Base-by-base conservation (phyloP, 2,888 invertebrate genomes). In the Drosophila barbarae region DNA sequence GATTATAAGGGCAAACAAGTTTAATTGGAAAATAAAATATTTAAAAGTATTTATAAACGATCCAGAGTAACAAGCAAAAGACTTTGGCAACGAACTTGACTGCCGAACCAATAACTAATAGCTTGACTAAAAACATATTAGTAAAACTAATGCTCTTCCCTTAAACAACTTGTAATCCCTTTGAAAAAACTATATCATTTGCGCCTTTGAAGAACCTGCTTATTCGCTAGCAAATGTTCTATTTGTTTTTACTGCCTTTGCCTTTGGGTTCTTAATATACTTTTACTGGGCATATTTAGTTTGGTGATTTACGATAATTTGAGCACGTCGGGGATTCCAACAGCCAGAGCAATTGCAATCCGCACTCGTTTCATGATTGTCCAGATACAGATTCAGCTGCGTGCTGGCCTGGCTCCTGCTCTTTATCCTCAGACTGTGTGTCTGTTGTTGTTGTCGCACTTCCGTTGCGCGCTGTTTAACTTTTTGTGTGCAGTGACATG, bases 401-500 rank as follows among this genome's bases (percentile, higher is more conserved):
- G 7, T 21, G 26, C 34, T 28, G 8, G 23, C 23, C 8, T 15
- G 28, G 44, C n/a, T 32, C 10, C 34, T 35, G 46, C 15, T 13
- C 60, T 46, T 52, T 52, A 51, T 64, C 44, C 42, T 38, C 28
- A 38, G 38, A 21, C 53, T 53, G 64, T 53, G 65, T 23, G 39
- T 53, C 64, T 64, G 53, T 42, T 64, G 71, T 64, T 60, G 70
- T 67, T 75, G 80, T 69, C 80, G 83, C 75, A 84, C 83, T 84
- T 81, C 83, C 85, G 83, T 83, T 75, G 77, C 72, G 85, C 80
- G 60, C 85, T 81, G 85, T 84, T 81, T 84, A 83, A 79, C 85
- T 84, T 84, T 81, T 84, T 79, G 77, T 77, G 83, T 84, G 82
- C 82, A 78, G 73, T 74, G 79, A 76, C 80, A 84, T 80, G 80